Base-by-base conservation (phyloP, 2,113 vertebrate genomes). In the Cavia aperea region DNA sequence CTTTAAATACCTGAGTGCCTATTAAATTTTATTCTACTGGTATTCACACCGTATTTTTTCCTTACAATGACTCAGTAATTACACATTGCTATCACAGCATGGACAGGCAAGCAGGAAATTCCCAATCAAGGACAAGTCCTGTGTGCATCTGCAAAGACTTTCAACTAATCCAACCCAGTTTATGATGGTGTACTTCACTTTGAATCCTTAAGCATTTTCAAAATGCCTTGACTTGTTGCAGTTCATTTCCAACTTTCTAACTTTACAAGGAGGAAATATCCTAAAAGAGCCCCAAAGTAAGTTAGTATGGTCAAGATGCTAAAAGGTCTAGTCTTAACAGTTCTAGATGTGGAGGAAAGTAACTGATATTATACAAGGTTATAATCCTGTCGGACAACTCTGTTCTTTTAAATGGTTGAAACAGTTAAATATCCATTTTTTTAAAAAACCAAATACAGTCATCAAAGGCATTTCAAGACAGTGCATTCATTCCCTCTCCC, bases 191-290 rank as follows among this genome's bases (percentile, higher is more conserved):
- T n/a, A 79, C 78, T 14, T 63, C 29, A 94, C 66, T 91, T 86
- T 75, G 43, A 58, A 46, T 66, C 56, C 19, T 89, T 86, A 84
- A 91, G 87, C 60, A 77, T 65, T n/a, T 93, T 91, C 75, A 89
- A 93, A 95, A 91, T 68, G 18, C 2, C 9, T 23, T 77, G 24
- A 29, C 43, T 65, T 84, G 9, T 49, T 49, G 1, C 19, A 93
- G 51, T 91, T 77, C 46, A 81, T 49, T 83, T 92, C 78, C 11
- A 73, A 73, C 60, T 86, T 91, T 60, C 9, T 77, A 79, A 89
- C 10, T 93, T 56, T 75, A 46, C 51, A 16, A 7, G 39, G 15
- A 58, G n/a, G 91, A 93, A 82, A 63, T 46, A 63, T 79, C 7
- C 54, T 72, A 12, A 79, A 93, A 54, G 18, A 83, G 31, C 4